These are phyloP conservation scores for Synodontis membranacea DNA, from an alignment of 2,113 vertebrate species.

Conservation along the genomic window DNA sequence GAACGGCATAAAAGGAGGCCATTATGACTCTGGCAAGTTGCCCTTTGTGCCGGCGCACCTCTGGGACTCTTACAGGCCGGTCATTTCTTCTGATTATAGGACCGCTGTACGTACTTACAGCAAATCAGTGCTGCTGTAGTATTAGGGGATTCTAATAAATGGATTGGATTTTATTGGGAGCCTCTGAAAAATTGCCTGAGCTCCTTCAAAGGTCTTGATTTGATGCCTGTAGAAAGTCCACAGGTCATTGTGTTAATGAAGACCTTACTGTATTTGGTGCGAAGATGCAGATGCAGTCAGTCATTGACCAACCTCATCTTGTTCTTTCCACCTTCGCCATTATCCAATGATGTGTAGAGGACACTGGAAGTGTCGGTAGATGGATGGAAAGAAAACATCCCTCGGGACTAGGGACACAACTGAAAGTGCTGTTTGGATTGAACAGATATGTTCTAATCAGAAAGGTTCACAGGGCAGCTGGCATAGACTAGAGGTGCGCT, in stretches of 20 bases:
- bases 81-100: constrained; percentile 15
- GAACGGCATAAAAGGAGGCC: constrained; percentile 41
- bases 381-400: neutral
- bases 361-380: neutral
- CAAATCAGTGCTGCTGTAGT: neutral
- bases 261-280: neutral
- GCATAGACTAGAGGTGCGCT: neutral
- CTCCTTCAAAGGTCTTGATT: neutral
- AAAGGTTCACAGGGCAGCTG: neutral
- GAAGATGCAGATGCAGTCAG: neutral
- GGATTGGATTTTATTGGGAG: neutral
- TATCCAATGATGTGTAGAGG: neutral
- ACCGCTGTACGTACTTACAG: neutral
- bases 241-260: neutral
- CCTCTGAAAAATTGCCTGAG: neutral
- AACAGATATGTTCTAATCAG: neutral
- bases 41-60: constrained; percentile 14
- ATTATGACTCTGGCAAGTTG: constrained; percentile 50
- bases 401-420: neutral
- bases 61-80: neutral
- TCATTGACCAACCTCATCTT: neutral
- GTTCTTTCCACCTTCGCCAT: neutral
- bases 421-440: neutral
- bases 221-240: neutral
- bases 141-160: neutral